Base-by-base conservation (phyloP, 1,140 invertebrate genomes). In the Diprion similis region DNA sequence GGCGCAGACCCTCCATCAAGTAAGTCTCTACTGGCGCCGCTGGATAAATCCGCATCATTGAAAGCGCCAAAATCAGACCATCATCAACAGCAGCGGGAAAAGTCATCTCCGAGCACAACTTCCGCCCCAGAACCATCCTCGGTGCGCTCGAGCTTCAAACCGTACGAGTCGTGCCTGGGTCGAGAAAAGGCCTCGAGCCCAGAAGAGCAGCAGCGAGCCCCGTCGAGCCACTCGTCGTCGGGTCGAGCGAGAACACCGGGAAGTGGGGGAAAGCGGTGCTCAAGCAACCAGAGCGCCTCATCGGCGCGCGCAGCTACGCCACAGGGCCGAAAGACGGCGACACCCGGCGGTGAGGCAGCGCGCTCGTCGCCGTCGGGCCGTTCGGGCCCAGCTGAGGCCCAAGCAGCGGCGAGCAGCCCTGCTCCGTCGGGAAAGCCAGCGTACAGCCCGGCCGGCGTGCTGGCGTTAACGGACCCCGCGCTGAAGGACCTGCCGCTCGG, bases 1-100 rank as follows among this genome's bases (percentile, higher is more conserved):
- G 97, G 97, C 73, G 94, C 95, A 15, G 97, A 98, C 86, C 86
- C 92, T 81, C 87, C 94, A 81, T 89, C 93, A 87, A 87, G 91
- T 86, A 91, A 91, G 77, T 86, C 89, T 1, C 82, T 95, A 76
- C 87, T 95, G 70, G 89, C 92, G 73, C 91, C 93, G 9, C 68
- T 83, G 79, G 83, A 89, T 78, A 85, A 85, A 65, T 75, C 78
- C 67, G 91, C 91, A 66, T 92, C 89, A 69, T 93, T 90, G 84
- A 94, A 92, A 85, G 91, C 89, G 76, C 92, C 82, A 82, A 93
- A 90, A 79, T 90, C 90, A 87, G 80, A 84, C 70, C 80, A 85
- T 70, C 81, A 80, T 66, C 90, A 92, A 65, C 82, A 85, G 1
- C 80, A 87, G 65, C 89, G 91, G 71, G 92, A 92, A 19, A 92